A percentile compares a stretch with the other conserved stretches of the same genome.
Conservation (phyloP, 2,797 vertebrate genomes). For the Pseudotriccus pelzelni region DNA sequence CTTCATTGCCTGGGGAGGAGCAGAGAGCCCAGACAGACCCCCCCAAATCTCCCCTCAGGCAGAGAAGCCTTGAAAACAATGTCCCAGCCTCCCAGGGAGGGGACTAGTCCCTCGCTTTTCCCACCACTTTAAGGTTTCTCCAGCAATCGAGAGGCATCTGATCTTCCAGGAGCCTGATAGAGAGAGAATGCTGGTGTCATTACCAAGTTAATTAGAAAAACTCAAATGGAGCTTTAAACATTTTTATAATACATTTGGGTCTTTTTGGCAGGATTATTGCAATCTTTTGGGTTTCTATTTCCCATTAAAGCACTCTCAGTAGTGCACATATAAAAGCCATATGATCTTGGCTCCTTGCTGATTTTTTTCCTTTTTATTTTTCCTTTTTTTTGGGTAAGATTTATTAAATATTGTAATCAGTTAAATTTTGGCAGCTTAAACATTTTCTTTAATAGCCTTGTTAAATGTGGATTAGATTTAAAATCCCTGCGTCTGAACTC, state of each 20-base stretch:
- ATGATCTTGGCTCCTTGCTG: conserved; percentile 32
- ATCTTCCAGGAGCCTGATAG: conserved; percentile 1
- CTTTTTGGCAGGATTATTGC: conserved; percentile 53
- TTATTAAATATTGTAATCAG: conserved; percentile 77
- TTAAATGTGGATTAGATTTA: conserved; percentile 78
- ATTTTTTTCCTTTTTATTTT: neutral
- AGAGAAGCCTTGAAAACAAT: neutral
- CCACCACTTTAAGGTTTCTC: neutral
- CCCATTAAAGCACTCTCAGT: conserved; percentile 57
- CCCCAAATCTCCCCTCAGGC: neutral
- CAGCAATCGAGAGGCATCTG: neutral
- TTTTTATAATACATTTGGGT: conserved; percentile 56
- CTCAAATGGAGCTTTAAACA: conserved; percentile 50
- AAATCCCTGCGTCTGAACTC: conserved; percentile 72
- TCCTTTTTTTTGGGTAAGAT: conserved; percentile 16
- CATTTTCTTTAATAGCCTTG: conserved; percentile 75
- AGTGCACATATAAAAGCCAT: conserved; percentile 43
- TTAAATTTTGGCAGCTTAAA: conserved; percentile 72
- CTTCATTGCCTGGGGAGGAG: rapidly evolving
- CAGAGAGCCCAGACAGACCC: neutral
- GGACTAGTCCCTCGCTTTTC: neutral
- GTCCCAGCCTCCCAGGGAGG: rapidly evolving
- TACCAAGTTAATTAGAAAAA: conserved; percentile 44
- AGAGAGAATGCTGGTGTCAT: conserved; percentile 29
- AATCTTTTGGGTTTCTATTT: conserved; percentile 59